Evolutionary conservation across 2,113 vertebrate genomes (phyloP).

Genomic region (Cavia aperea): DNA sequence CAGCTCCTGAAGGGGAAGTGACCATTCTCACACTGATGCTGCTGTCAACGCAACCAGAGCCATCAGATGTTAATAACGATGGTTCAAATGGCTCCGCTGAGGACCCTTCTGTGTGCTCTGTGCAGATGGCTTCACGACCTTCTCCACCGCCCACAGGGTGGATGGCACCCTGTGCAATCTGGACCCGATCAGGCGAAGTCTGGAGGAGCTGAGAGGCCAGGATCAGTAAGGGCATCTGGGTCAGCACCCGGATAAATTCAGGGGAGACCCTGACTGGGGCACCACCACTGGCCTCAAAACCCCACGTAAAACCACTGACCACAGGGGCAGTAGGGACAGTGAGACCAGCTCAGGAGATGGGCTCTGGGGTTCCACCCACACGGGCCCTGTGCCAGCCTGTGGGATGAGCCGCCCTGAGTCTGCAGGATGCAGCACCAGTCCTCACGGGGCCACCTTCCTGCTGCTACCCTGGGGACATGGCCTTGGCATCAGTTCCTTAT

Average conservation of each 20-base stretch:
- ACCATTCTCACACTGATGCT: rapidly evolving
- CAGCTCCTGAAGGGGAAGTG: background rate
- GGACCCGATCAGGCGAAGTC: rapidly evolving
- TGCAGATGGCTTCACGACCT: rapidly evolving
- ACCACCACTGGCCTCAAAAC: too few relatives aligned
- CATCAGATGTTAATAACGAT: background rate
- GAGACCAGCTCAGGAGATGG: rapidly evolving
- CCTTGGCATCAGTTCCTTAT: background rate
- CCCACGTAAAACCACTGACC: rapidly evolving
- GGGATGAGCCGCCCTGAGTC: rapidly evolving
- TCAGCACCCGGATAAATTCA: background rate
- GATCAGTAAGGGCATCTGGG: rapidly evolving
- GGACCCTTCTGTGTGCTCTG: rapidly evolving
- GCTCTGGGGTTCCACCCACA: rapidly evolving
- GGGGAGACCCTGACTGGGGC: background rate
- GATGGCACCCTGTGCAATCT: rapidly evolving
- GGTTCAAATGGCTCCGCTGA: background rate
- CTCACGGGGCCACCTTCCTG: background rate
- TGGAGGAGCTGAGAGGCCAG: background rate
- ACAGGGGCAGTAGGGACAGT: background rate
- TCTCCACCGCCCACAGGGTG: rapidly evolving
- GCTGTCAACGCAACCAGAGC: background rate
- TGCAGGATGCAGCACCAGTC: background rate
- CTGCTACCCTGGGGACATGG: background rate
- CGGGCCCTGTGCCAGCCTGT: background rate